Evolutionary conservation across 2,888 invertebrate genomes (phyloP), one percentile per base, ranked within the genome.

Genomic region (Caenorhabditis sinica): DNA sequence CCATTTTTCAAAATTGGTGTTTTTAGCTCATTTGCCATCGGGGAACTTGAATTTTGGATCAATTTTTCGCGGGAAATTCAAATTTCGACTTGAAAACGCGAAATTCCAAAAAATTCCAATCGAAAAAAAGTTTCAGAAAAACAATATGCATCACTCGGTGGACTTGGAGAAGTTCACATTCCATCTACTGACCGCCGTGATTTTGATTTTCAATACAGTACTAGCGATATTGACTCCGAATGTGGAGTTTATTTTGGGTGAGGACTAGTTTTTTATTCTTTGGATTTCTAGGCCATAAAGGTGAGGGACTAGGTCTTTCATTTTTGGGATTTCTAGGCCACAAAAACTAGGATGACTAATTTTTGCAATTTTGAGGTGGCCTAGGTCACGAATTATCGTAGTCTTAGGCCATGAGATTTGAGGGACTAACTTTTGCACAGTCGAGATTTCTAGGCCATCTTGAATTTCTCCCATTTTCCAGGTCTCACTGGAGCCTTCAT

Each of bases 401-500:
- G 9, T 6, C 4, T 9, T 9, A 36, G 9, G 33, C 33, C 33
- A 36, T 4, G 9, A 36, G 4, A 9, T 36, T 36, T 45, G 45
- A 13, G 11, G 45, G 45, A 11, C 45, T 36, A 36, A 9, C 33
- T 36, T 36, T 36, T 36, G 17, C 1, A 4, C 15, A 5, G 4
- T 45, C 5, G 45, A 45, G n/a, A 45, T 17, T 45, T 2, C 45
- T 3, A 3, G 15, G 15, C 17, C 45, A 45, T 45, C 1, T 40
- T 40, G 11, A 36, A 36, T 8, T 36, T 43, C 17, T 5, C 17
- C 43, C 33, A 5, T 2, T 15, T 49, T 49, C 49, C 49, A 81
- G 97, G 97, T 0, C 94, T 98, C 45, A 95, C 97, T 49, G 98
- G 98, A 0, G 96, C 98, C 1, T 97, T 98, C 0, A 97, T 97